These are phyloP conservation scores for Callochromis pleurospilus DNA, from an alignment of 2,113 vertebrate species.

Conservation along the genomic window DNA sequence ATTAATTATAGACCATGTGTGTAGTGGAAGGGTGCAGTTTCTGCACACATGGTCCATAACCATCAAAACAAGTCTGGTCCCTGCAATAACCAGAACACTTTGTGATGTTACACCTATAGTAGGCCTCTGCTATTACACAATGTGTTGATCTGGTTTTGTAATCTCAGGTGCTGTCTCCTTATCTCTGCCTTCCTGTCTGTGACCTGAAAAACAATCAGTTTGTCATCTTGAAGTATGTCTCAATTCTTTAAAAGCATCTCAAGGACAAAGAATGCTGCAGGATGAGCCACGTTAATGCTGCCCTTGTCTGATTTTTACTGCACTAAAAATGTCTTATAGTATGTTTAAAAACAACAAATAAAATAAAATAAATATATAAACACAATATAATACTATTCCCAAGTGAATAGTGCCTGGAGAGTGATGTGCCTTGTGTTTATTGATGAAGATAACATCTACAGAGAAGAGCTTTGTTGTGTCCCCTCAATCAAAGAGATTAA, in stretches of 20 bases:
- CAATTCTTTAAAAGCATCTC: fast-evolving
- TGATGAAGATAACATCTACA: too few species aligned
- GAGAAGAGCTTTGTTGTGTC: too few species aligned
- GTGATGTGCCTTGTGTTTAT: not conserved
- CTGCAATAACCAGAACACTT: not conserved
- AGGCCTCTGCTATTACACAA: not conserved
- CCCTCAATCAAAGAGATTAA: too few species aligned
- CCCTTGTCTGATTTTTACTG: not conserved
- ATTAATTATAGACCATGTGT: fast-evolving
- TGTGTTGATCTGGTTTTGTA: not conserved
- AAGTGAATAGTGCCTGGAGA: not conserved
- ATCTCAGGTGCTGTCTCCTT: not conserved
- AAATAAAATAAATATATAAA: not conserved
- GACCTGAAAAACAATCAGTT: not conserved
- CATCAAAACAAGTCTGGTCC: not conserved
- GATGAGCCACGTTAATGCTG: fast-evolving
- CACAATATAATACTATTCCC: fast-evolving
- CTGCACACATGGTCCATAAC: fast-evolving
- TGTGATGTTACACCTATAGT: fast-evolving
- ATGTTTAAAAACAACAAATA: not conserved
- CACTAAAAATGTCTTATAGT: fast-evolving
- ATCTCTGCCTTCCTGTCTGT: not conserved
- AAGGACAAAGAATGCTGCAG: fast-evolving
- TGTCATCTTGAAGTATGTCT: not conserved
- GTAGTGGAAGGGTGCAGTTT: fast-evolving